Evolutionary conservation across 2,113 vertebrate species (phyloP).

Genomic region (Notiomystis cincta): DNA sequence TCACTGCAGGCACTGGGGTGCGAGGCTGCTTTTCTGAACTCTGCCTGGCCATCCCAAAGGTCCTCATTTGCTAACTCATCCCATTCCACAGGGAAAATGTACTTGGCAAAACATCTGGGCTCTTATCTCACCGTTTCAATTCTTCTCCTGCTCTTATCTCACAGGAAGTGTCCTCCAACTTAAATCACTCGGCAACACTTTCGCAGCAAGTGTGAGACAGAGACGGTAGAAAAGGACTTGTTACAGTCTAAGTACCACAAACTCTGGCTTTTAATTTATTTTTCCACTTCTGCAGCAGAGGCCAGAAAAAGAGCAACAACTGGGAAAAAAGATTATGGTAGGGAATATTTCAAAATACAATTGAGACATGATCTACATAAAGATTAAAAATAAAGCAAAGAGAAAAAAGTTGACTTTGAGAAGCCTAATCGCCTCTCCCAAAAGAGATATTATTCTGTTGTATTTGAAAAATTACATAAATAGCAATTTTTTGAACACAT

Average conservation of each 20-base stretch:
- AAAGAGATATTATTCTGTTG: not conserved
- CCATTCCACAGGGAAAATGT: not conserved
- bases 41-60: not conserved
- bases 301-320: not conserved
- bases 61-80: not conserved
- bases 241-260: not conserved
- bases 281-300: not conserved
- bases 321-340: not conserved
- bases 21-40: fast-evolving
- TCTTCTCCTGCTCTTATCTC: not conserved
- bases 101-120: not conserved
- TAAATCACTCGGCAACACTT: not conserved
- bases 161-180: not conserved
- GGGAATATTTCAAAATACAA: not conserved
- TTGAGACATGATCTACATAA: not conserved
- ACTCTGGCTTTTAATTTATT: not conserved
- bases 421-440: not conserved
- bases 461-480: not conserved
- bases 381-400: not conserved
- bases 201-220: not conserved
- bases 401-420: not conserved
- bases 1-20: not conserved
- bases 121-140: not conserved
- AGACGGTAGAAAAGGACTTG: not conserved
- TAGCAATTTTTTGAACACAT: not conserved